These are phyloP conservation scores for Synergus itoensis DNA, from an alignment of 2,888 invertebrate species.

Conservation along the genomic window DNA sequence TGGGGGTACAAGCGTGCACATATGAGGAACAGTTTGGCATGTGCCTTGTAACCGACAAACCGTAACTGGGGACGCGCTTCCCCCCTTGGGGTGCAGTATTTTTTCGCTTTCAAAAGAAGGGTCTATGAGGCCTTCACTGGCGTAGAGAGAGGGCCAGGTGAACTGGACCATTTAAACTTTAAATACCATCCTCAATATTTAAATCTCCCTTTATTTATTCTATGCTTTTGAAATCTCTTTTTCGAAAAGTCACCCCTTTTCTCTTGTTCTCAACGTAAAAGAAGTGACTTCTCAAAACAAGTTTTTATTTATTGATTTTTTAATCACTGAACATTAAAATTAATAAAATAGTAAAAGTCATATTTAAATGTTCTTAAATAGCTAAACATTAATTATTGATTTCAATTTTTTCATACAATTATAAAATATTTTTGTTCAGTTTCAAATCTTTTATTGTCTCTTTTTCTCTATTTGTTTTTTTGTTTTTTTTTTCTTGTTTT, in stretches of 20 bases:
- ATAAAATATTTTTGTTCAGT: neutral
- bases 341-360: no score
- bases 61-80: slow-evolving; percentile 49
- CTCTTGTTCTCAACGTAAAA: neutral
- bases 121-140: slow-evolving; percentile 27
- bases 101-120: slow-evolving; percentile 45
- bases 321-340: no score
- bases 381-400: neutral
- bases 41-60: slow-evolving; percentile 58
- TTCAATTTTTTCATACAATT: neutral
- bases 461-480: no score
- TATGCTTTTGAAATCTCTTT: neutral
- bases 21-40: slow-evolving; percentile 45
- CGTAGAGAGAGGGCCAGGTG: slow-evolving; percentile 11
- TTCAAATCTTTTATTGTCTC: neutral
- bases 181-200: neutral
- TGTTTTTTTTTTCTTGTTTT: no score
- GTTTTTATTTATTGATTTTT: neutral
- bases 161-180: slow-evolving; percentile 38
- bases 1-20: neutral
- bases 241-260: neutral
- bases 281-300: neutral
- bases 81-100: slow-evolving; percentile 43
- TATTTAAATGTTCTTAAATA: no score
- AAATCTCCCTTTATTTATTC: neutral